These are phyloP conservation scores for Drosophila pseudoobscura DNA, from an alignment of 1,140 invertebrate species.

Conservation along the genomic window DNA sequence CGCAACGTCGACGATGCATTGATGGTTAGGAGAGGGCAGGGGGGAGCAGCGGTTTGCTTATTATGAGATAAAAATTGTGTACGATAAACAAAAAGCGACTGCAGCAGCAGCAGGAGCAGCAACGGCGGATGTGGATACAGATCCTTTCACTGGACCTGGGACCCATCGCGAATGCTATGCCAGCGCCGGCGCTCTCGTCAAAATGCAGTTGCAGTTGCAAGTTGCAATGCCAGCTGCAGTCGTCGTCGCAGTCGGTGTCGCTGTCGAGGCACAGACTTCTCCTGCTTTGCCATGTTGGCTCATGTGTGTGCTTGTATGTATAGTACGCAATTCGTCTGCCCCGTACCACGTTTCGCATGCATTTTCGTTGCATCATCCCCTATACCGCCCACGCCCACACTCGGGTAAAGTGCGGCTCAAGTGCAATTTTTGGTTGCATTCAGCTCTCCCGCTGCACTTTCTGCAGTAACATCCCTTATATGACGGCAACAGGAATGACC, in stretches of 20 bases:
- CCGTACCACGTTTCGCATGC: slow-evolving; percentile 46
- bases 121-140: slow-evolving; percentile 26
- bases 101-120: slow-evolving; percentile 15
- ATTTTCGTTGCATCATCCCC: slow-evolving; percentile 42
- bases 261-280: slow-evolving; percentile 7
- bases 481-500: slow-evolving; percentile 36
- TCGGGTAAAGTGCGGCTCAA: slow-evolving; percentile 29
- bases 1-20: slow-evolving; percentile 35
- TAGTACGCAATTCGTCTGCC: slow-evolving; percentile 56
- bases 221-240: slow-evolving; percentile 32
- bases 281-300: neutral
- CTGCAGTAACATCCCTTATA: slow-evolving; percentile 73
- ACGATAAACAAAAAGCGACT: slow-evolving; percentile 68
- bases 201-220: slow-evolving; percentile 45
- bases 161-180: neutral
- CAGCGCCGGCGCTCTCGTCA: slow-evolving; percentile 30
- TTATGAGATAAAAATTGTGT: slow-evolving; percentile 80
- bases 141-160: slow-evolving; percentile 30
- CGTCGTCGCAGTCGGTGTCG: slow-evolving; percentile 18
- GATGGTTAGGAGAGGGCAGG: slow-evolving; percentile 20
- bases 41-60: slow-evolving; percentile 63
- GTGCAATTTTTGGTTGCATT: slow-evolving; percentile 51
- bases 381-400: slow-evolving; percentile 11
- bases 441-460: slow-evolving; percentile 53
- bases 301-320: slow-evolving; percentile 5